phyloP scores from a whole-genome alignment of 64 coral and sea anemone species.

The Anthopleura sola region DNA sequence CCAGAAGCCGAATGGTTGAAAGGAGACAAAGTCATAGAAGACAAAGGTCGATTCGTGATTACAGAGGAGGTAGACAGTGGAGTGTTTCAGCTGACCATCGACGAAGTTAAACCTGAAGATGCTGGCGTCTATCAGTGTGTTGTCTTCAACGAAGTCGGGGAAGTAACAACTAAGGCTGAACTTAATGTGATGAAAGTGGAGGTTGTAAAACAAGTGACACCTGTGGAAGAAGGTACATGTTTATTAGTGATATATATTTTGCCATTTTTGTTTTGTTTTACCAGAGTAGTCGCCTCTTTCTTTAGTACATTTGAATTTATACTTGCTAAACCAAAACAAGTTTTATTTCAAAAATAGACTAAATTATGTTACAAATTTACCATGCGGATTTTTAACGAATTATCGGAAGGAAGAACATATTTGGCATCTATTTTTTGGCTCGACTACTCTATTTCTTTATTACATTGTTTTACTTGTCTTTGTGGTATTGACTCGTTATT shows the following conservation, averaged over 20 bases:
- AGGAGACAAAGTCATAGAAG: constrained; percentile 40
- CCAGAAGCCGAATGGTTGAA: constrained; percentile 53
- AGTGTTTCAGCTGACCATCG: constrained; percentile 62
- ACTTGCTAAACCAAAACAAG: background rate
- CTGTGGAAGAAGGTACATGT: constrained; percentile 8
- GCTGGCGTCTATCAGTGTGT: constrained; percentile 79
- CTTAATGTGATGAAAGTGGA: constrained; percentile 55
- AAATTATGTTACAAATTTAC: background rate
- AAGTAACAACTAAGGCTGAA: constrained; percentile 43
- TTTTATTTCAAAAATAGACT: background rate
- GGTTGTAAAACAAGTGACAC: constrained; percentile 33
- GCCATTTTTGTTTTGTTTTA: background rate
- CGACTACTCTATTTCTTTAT: background rate
- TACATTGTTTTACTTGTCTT: background rate
- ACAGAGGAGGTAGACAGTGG: constrained; percentile 51
- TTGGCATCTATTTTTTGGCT: background rate
- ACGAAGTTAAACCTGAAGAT: constrained; percentile 66
- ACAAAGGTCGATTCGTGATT: constrained; percentile 58
- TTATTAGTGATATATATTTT: no score
- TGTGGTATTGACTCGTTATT: background rate
- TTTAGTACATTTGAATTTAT: background rate
- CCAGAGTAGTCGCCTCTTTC: background rate
- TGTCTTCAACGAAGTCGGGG: constrained; percentile 68
- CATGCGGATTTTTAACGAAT: background rate
- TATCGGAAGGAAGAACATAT: background rate